phyloP scores from a whole-genome alignment of 2,113 vertebrate species.

The Cromileptes altivelis region DNA sequence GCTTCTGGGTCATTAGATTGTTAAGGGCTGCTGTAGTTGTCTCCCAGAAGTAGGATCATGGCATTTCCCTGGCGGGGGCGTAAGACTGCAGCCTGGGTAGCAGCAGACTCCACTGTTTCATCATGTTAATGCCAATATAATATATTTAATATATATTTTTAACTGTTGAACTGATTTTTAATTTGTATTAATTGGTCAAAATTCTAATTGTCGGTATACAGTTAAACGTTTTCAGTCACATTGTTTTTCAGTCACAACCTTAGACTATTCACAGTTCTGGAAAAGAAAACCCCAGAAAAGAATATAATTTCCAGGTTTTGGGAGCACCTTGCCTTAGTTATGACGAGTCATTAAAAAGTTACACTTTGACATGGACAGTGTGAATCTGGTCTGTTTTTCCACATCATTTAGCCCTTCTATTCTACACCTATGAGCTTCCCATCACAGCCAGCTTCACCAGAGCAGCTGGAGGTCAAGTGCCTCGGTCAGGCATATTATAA shows the following conservation, averaged over 20 bases:
- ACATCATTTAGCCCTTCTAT: conserved; percentile 16
- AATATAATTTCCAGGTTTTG: background rate
- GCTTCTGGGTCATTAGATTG: too few relatives aligned
- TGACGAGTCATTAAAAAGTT: conserved; percentile 4
- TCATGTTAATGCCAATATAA: too few relatives aligned
- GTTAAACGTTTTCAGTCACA: background rate
- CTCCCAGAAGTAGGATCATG: too few relatives aligned
- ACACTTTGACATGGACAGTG: background rate
- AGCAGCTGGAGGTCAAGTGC: conserved; percentile 33
- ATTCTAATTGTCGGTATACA: too few relatives aligned
- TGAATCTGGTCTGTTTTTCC: conserved; percentile 17
- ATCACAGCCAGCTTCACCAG: conserved; percentile 19
- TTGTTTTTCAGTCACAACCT: background rate
- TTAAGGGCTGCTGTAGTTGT: too few relatives aligned
- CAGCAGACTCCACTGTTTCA: too few relatives aligned
- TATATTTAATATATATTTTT: too few relatives aligned
- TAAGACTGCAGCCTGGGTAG: too few relatives aligned
- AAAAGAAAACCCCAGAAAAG: conserved; percentile 4
- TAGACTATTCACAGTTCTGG: background rate
- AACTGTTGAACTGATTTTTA: too few relatives aligned
- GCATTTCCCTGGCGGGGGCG: too few relatives aligned
- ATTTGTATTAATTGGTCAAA: too few relatives aligned
- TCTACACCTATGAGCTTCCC: conserved; percentile 17
- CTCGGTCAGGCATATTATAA: conserved; percentile 31
- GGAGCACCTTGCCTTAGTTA: background rate